Evolutionary conservation across 2,113 vertebrate species (phyloP), one percentile per base, ranked within the genome.

Genomic region (Oncorhynchus gorbuscha): DNA sequence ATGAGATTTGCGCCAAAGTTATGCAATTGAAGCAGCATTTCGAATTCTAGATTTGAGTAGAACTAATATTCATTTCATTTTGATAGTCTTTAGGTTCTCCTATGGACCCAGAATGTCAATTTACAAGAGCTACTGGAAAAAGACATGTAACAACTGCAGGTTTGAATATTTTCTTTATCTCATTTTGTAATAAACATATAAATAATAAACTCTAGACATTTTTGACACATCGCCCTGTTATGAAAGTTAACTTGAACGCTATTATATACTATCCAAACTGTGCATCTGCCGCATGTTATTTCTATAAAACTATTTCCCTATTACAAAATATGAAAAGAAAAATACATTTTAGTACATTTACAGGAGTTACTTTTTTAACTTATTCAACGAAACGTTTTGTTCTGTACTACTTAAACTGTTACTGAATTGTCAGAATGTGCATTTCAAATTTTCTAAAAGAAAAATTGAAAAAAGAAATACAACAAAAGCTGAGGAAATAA

Each of bases 261-360:
- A 93, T 95, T 45, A 45, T 45, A 92, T 93, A 94, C 95, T 96
- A 95, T 95, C 93, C 94, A 95, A 94, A 95, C 94, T 96, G 95
- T 96, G 95, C 94, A 96, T 95, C 91, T 91, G 95, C 95, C 95
- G 95, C 96, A 93, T 94, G 95, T 98, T 95, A 96, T 96, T 95
- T 96, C 96, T 99, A 97, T 96, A 99, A 99, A 99, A 99, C 97
- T 97, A 97, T 95, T 95, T 95, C 94, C 94, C 96, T 98, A 97
- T 96, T 98, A 99, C 97, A 99, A 99, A 99, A 97, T 97, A 97
- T 97, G 96, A 95, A 97, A 97, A 91, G 85, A 93, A 94, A 98
- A 99, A 97, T 97, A 98, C 95, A 98, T 98, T 98, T 99, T 97
- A 99, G 97, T 97, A 97, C 95, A 98, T 98, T 96, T 97, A 98